These are phyloP conservation scores for Temnothorax unifasciatus DNA, from an alignment of 2,888 invertebrate species.

Conservation along the genomic window DNA sequence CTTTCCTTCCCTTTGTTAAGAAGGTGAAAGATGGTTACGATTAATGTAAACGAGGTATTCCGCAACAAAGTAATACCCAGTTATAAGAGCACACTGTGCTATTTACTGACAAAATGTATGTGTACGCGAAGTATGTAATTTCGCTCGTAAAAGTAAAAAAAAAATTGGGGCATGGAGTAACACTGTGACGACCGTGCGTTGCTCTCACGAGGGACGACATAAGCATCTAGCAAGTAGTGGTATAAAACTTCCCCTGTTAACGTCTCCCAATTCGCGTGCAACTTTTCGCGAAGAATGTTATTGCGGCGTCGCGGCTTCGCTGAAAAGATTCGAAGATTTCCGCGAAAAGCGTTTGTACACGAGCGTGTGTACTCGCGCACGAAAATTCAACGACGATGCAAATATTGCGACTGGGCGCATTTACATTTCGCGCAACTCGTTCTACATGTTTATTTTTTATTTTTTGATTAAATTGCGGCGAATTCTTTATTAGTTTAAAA, in stretches of 20 bases:
- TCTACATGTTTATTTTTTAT: too few species aligned
- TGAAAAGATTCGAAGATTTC: slow-evolving; percentile 22
- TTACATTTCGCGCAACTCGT: neutral
- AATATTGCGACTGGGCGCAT: neutral
- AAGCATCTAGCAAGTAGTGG: slow-evolving; percentile 3
- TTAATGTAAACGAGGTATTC: slow-evolving; percentile 51
- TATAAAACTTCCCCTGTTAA: slow-evolving; percentile 46
- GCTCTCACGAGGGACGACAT: neutral
- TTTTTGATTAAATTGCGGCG: neutral
- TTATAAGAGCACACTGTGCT: slow-evolving; percentile 20
- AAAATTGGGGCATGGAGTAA: neutral
- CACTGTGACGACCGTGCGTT: neutral
- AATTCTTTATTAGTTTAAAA: neutral
- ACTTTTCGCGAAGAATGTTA: slow-evolving; percentile 43
- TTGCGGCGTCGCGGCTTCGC: neutral
- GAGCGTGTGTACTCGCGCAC: neutral
- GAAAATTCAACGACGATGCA: slow-evolving; percentile 30
- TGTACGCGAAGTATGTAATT: slow-evolving; percentile 27
- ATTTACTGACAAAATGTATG: slow-evolving; percentile 24
- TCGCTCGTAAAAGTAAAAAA: slow-evolving; percentile 15
- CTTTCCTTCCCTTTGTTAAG: slow-evolving; percentile 42
- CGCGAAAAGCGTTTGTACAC: slow-evolving; percentile 11
- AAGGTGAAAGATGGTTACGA: slow-evolving; percentile 32
- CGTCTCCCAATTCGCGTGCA: slow-evolving; percentile 39
- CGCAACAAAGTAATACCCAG: slow-evolving; percentile 40